These are phyloP conservation scores for Drosophila multiciliata DNA, from an alignment of 2,888 invertebrate species.

Conservation along the genomic window DNA sequence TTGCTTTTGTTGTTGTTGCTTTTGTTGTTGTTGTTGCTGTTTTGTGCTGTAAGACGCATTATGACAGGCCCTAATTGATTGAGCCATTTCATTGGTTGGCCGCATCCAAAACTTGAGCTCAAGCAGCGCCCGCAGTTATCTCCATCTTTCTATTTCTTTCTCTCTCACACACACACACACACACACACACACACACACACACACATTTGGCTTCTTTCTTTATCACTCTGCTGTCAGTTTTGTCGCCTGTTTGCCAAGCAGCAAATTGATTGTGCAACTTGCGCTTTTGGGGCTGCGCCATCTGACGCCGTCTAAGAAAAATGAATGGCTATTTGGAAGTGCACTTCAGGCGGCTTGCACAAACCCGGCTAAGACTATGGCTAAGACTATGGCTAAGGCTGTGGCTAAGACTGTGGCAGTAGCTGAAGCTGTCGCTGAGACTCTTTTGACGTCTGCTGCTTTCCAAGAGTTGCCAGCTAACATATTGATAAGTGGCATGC, in stretches of 20 bases:
- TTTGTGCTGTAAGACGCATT: slow-evolving; percentile 40
- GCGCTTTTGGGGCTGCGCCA: slow-evolving; percentile 64
- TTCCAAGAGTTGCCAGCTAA: slow-evolving; percentile 30
- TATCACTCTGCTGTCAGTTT: slow-evolving; percentile 54
- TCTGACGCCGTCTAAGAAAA: slow-evolving; percentile 69
- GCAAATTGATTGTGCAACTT: slow-evolving; percentile 66
- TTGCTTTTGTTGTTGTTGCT: neutral
- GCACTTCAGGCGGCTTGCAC: slow-evolving; percentile 14
- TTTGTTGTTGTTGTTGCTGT: neutral
- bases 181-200: neutral
- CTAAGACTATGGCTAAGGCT: neutral
- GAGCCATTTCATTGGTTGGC: slow-evolving; percentile 72
- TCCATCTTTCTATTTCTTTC: neutral
- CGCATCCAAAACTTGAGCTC: slow-evolving; percentile 57
- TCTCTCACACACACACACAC: neutral
- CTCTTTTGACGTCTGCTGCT: slow-evolving; percentile 23
- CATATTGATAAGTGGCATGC: slow-evolving; percentile 38
- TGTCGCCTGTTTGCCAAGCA: slow-evolving; percentile 66
- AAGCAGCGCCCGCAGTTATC: slow-evolving; percentile 19
- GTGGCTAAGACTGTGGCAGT: neutral
- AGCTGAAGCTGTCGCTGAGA: neutral
- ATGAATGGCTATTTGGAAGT: slow-evolving; percentile 69
- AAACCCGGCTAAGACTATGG: neutral
- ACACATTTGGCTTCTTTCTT: neutral
- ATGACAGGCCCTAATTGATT: slow-evolving; percentile 75